Conservation (phyloP, 2,888 invertebrate species). For the Bombyx huttoni region DNA sequence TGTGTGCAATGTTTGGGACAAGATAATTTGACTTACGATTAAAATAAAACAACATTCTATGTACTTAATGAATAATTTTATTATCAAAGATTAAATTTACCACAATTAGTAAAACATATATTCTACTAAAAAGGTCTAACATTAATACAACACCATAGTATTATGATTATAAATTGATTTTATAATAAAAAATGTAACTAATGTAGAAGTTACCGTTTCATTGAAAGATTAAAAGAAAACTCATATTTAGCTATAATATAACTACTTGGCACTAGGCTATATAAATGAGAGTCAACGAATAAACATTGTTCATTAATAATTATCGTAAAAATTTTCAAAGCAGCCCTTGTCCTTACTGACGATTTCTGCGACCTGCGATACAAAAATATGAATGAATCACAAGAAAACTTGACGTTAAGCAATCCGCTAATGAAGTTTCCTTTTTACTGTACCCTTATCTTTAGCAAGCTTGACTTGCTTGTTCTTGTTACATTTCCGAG, state of each 20-base stretch:
- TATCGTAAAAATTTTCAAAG: conserved; percentile 10
- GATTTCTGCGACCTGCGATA: conserved; percentile 61
- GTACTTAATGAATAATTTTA: not conserved
- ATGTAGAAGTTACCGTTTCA: not conserved
- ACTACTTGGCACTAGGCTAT: conserved; percentile 55
- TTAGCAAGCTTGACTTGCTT: conserved; percentile 75
- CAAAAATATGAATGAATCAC: conserved; percentile 5
- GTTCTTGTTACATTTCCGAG: conserved; percentile 89
- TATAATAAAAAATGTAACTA: not conserved
- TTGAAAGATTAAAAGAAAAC: not conserved
- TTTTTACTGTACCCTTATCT: conserved; percentile 62
- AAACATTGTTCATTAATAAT: conserved; percentile 24
- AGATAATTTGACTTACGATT: too few relatives aligned
- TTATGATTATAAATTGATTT: too few relatives aligned
- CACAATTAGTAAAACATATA: not conserved
- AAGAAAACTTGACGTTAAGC: not conserved
- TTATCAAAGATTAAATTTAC: not conserved
- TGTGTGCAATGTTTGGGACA: too few relatives aligned
- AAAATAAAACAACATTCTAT: not conserved
- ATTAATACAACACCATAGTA: not conserved
- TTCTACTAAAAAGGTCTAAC: not conserved
- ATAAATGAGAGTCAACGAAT: conserved; percentile 43
- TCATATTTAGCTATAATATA: not conserved
- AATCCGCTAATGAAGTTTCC: too few relatives aligned
- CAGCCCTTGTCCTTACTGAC: conserved; percentile 39